These are phyloP conservation scores for Drosophila recens DNA, from an alignment of 2,888 invertebrate genomes.

Conservation along the genomic window DNA sequence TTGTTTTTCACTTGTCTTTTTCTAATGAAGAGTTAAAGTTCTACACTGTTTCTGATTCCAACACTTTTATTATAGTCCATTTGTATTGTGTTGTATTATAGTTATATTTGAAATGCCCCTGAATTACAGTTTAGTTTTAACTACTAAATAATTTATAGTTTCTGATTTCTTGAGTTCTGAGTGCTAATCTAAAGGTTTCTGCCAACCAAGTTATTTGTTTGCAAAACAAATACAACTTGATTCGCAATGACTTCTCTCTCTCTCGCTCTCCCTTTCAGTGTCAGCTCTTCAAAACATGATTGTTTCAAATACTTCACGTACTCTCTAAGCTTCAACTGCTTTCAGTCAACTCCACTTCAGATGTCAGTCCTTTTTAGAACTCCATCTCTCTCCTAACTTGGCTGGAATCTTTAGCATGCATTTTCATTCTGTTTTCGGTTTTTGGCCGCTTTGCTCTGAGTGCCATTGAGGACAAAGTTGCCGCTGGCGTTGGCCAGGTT, in stretches of 20 bases:
- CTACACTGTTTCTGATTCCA: not conserved
- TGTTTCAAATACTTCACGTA: conserved; percentile 54
- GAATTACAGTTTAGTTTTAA: not conserved
- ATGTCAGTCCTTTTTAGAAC: conserved; percentile 48
- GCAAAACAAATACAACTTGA: conserved; percentile 40
- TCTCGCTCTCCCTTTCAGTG: conserved; percentile 4
- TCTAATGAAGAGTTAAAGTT: not conserved
- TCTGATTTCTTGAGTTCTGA: not conserved
- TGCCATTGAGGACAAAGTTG: conserved; percentile 58
- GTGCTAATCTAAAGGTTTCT: conserved; percentile 36
- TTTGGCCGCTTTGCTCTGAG: conserved; percentile 18
- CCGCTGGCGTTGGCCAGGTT: conserved; percentile 33
- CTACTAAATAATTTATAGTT: conserved; percentile 3
- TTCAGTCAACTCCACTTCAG: conserved; percentile 58
- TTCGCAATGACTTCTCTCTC: not conserved
- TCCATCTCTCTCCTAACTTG: not conserved
- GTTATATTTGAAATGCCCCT: not conserved
- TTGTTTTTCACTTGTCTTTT: not conserved
- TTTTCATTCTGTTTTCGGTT: conserved; percentile 22
- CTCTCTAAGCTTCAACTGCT: conserved; percentile 33
- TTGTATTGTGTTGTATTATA: no score
- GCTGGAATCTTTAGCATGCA: conserved; percentile 33
- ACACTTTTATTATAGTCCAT: not conserved
- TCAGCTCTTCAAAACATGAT: conserved; percentile 43
- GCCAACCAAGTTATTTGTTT: conserved; percentile 7